Evolutionary conservation across 2,113 vertebrate species (phyloP).

Genomic region (Tychaedon coryphoeus): DNA sequence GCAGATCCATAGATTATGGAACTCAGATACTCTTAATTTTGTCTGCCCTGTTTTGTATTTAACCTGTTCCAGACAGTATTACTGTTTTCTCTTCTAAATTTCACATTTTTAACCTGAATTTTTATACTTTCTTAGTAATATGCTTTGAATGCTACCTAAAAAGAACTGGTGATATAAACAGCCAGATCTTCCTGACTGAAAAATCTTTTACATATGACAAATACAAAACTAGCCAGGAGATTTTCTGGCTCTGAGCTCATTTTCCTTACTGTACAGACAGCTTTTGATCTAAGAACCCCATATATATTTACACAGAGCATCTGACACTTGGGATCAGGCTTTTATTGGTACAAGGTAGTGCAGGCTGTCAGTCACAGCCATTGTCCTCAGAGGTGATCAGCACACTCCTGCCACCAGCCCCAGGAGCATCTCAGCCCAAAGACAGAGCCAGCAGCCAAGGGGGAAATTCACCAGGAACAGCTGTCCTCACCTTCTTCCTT

Average conservation of each 20-base stretch:
- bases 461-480: not conserved
- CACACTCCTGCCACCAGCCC: not conserved
- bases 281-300: not conserved
- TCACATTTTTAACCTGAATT: constrained; percentile 21
- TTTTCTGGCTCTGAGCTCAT: not conserved
- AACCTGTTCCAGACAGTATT: constrained; percentile 24
- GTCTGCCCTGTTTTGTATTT: not conserved
- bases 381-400: not conserved
- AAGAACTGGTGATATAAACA: constrained; percentile 10
- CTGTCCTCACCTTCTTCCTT: not conserved
- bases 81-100: not conserved
- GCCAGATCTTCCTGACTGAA: not conserved
- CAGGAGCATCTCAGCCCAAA: not conserved
- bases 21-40: not conserved
- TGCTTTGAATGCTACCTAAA: constrained; percentile 41
- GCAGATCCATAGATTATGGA: not conserved
- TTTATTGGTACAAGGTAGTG: not conserved
- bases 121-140: constrained; percentile 21
- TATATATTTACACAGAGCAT: not conserved
- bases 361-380: not conserved
- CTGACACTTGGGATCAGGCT: not conserved
- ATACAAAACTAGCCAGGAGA: constrained; percentile 9
- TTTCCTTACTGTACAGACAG: not conserved
- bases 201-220: constrained; percentile 34
- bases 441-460: not conserved